Percentiles rank a stretch among this genome's conserved stretches.
Evolutionary conservation across 2,113 vertebrate genomes (phyloP).

Genomic region (Carlito syrichta): DNA sequence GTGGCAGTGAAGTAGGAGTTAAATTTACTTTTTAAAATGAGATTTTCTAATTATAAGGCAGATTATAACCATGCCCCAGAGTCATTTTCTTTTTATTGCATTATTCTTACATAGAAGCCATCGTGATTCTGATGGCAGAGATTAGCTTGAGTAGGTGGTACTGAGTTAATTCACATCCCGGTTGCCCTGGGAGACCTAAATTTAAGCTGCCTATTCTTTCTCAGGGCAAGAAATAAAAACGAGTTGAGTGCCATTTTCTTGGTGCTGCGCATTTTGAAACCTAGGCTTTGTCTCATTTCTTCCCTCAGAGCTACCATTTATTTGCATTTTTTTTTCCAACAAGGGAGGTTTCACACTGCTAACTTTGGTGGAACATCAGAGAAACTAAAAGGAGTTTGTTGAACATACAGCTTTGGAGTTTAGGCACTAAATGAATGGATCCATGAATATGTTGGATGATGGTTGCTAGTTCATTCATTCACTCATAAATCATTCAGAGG

Average conservation of each 20-base stretch:
- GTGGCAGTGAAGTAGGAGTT: conserved; percentile 37
- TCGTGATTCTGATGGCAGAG: conserved; percentile 71
- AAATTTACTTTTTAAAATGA: conserved; percentile 58
- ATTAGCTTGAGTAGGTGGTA: conserved; percentile 76
- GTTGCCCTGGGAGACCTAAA: conserved; percentile 77
- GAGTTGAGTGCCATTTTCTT: conserved; percentile 55
- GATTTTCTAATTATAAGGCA: conserved; percentile 51
- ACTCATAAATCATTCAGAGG: conserved; percentile 19
- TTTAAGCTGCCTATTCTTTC: conserved; percentile 72
- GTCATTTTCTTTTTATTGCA: conserved; percentile 57
- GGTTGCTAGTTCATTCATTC: conserved; percentile 46
- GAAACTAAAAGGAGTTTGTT: not conserved
- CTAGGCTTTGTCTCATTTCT: conserved; percentile 36
- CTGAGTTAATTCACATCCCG: conserved; percentile 74
- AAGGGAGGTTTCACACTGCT: not conserved
- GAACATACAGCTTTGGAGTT: not conserved
- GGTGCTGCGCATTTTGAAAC: conserved; percentile 58
- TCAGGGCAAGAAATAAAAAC: conserved; percentile 67
- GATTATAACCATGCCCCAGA: conserved; percentile 55
- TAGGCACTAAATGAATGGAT: not conserved
- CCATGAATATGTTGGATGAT: not conserved
- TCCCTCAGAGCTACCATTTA: not conserved
- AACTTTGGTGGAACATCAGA: conserved; percentile 7
- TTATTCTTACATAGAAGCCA: conserved; percentile 63
- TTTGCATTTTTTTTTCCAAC: conserved; percentile 44